These are phyloP conservation scores for Polyodon spathula DNA, from an alignment of 2,113 vertebrate genomes.

Conservation along the genomic window DNA sequence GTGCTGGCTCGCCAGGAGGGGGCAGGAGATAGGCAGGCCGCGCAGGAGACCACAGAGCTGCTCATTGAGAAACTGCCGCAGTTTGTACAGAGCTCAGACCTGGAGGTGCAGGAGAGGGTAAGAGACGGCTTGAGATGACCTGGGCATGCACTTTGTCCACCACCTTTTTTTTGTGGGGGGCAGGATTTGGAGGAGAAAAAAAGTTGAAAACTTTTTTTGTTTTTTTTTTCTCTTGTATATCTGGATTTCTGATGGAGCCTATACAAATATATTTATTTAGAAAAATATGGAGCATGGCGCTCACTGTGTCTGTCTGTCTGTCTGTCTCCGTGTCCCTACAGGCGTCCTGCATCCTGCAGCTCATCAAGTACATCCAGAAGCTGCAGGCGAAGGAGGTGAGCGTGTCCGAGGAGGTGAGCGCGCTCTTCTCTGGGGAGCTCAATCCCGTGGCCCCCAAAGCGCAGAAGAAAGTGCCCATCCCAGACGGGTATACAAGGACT, in stretches of 20 bases:
- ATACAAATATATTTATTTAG: too few relatives aligned
- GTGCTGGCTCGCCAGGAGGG: conserved; percentile 78
- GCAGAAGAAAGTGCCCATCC: conserved; percentile 95
- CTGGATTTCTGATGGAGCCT: too few relatives aligned
- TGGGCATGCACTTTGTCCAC: too few relatives aligned
- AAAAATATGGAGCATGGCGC: too few relatives aligned
- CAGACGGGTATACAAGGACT: conserved; percentile 73
- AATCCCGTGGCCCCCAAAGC: conserved; percentile 97
- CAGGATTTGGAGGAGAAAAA: too few relatives aligned
- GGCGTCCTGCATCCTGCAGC: conserved; percentile 92
- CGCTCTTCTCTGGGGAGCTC: conserved; percentile 88
- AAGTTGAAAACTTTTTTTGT: too few relatives aligned
- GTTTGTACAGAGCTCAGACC: conserved; percentile 93
- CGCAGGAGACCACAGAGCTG: conserved; percentile 81
- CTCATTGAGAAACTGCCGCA: conserved; percentile 85
- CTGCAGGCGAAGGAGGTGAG: conserved; percentile 84
- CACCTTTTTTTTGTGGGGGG: too few relatives aligned
- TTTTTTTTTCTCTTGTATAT: too few relatives aligned
- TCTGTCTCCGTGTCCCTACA: conserved; percentile 28
- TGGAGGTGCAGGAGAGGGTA: conserved; percentile 98
- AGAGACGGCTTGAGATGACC: conserved; percentile 16
- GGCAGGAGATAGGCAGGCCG: conserved; percentile 55
- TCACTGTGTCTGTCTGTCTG: neutral
- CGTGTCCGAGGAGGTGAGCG: conserved; percentile 82
- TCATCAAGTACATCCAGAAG: conserved; percentile 93